Conservation (phyloP, 2,113 vertebrate genomes). For the Psittacara wagleri region DNA sequence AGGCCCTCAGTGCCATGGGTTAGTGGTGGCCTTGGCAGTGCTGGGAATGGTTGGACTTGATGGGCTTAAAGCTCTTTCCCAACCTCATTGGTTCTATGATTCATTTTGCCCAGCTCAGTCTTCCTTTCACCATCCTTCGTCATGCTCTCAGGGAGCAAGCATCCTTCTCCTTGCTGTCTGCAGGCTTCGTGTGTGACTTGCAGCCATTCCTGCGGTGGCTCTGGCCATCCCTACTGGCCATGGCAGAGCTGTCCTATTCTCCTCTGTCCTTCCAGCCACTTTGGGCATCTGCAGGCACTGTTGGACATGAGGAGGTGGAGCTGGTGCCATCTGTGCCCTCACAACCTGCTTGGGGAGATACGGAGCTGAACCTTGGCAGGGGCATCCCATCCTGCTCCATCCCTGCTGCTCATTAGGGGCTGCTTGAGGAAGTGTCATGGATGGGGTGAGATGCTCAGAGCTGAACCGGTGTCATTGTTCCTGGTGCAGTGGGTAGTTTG, state of each 20-base stretch:
- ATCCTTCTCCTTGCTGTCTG: not conserved
- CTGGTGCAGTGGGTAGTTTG: not conserved
- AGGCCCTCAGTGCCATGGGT: not conserved
- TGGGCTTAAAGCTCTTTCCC: not conserved
- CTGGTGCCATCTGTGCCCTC: constrained; percentile 28
- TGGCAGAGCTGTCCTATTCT: not conserved
- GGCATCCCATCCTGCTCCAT: not conserved
- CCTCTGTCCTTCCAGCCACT: not conserved
- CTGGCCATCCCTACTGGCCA: not conserved
- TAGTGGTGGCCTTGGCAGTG: not conserved
- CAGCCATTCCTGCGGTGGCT: rapidly evolving
- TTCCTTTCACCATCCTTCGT: not conserved
- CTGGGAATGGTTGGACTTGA: not conserved
- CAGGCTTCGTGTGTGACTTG: rapidly evolving
- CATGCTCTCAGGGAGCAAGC: too few species aligned
- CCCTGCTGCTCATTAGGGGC: not conserved
- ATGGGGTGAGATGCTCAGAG: not conserved
- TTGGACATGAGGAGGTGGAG: not conserved
- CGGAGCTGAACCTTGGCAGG: not conserved
- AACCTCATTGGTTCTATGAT: not conserved
- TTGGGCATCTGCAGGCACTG: not conserved
- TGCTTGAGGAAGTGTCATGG: not conserved
- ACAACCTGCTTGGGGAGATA: not conserved
- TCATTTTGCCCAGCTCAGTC: not conserved
- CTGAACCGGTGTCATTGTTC: rapidly evolving